A percentile compares a stretch with the other conserved stretches of the same genome.
Evolutionary conservation across 1,140 invertebrate species (phyloP).

Genomic region (Melipona quadrifasciata): DNA sequence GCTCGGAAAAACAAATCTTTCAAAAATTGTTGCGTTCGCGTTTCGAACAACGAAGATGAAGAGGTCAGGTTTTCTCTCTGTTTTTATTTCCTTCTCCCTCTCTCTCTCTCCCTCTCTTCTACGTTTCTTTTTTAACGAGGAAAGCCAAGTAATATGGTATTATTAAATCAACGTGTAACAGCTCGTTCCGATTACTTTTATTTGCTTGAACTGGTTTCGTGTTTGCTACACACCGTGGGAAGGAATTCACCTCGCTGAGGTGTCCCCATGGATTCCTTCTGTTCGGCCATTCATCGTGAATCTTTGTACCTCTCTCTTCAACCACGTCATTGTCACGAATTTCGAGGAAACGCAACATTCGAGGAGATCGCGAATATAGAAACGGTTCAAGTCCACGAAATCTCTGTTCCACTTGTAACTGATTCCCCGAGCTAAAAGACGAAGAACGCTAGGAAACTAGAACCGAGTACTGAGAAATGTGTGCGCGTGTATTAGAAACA

Average conservation of each 20-base stretch:
- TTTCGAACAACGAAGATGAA: not conserved
- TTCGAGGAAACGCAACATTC: too few species aligned
- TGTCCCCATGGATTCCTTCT: not conserved
- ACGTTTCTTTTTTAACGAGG: not conserved
- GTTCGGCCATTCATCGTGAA: not conserved
- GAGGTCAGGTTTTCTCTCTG: not conserved
- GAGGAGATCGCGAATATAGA: too few species aligned
- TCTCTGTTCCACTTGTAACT: too few species aligned
- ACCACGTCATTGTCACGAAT: not conserved
- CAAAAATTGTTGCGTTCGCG: not conserved
- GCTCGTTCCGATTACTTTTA: conserved; percentile 7
- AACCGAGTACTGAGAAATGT: too few species aligned
- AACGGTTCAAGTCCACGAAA: too few species aligned
- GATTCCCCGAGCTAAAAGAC: too few species aligned
- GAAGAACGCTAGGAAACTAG: too few species aligned
- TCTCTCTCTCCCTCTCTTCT: too few species aligned
- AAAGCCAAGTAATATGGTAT: not conserved
- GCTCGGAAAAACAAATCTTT: not conserved
- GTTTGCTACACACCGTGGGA: conserved; percentile 38
- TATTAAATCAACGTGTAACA: conserved; percentile 25
- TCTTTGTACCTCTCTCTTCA: not conserved
- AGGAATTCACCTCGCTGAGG: conserved; percentile 3
- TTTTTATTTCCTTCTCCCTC: not conserved
- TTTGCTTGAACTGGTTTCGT: conserved; percentile 31
- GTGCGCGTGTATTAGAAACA: too few species aligned